A percentile compares a stretch with the other conserved stretches of the same genome.
phyloP scores from a whole-genome alignment of 2,797 vertebrate genomes.

The Myoxocephalus aenaeus region DNA sequence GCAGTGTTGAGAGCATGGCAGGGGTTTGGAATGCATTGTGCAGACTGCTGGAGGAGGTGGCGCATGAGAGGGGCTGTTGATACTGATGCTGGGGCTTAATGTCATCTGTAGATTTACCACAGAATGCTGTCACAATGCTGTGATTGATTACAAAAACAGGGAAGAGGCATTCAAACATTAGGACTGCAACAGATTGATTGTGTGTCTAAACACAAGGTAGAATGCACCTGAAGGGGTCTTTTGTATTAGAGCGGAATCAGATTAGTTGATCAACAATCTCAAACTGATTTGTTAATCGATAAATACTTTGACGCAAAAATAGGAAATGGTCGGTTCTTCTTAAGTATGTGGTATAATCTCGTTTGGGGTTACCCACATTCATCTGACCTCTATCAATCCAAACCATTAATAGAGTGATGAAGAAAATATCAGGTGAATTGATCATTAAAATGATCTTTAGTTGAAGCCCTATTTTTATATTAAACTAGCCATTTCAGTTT shows the following conservation, averaged over 20 bases:
- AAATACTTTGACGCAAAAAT: background rate
- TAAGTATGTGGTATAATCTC: background rate
- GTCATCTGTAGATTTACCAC: constrained; percentile 42
- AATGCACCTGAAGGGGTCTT: background rate
- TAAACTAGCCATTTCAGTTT: background rate
- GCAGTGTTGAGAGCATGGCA: constrained; percentile 43
- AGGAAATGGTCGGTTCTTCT: background rate
- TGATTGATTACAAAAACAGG: constrained; percentile 9
- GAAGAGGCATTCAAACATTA: background rate
- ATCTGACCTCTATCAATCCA: background rate
- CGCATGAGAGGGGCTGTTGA: constrained; percentile 16
- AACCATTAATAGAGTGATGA: background rate
- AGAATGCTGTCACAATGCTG: constrained; percentile 13
- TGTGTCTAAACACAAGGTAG: background rate
- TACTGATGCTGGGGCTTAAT: constrained; percentile 48
- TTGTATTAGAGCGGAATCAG: background rate
- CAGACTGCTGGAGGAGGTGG: constrained; percentile 27
- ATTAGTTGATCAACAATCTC: background rate
- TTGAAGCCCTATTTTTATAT: background rate
- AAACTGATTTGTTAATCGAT: background rate
- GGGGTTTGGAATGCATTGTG: constrained; percentile 59
- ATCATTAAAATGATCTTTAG: background rate
- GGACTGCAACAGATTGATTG: background rate
- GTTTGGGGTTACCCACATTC: background rate
- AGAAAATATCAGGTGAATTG: background rate